These are phyloP conservation scores for Ochropacha duplaris DNA, from an alignment of 2,888 invertebrate species.

Conservation along the genomic window DNA sequence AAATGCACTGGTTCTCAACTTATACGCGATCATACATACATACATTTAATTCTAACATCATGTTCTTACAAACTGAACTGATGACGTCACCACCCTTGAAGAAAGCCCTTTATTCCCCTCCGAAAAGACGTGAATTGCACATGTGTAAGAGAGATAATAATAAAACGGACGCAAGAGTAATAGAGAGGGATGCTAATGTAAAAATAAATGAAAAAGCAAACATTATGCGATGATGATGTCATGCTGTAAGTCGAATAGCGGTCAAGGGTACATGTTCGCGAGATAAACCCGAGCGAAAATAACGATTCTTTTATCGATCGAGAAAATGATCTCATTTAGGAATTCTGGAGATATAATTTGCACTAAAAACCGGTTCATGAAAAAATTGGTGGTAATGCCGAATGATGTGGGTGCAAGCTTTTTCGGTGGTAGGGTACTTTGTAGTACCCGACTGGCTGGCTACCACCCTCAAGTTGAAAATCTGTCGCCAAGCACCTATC, in stretches of 20 bases:
- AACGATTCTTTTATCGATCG: background rate
- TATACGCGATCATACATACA: background rate
- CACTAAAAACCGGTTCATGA: too few relatives aligned
- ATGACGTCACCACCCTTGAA: constrained; percentile 17
- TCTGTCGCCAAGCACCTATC: too few relatives aligned
- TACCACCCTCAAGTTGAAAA: too few relatives aligned
- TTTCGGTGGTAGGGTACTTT: too few relatives aligned
- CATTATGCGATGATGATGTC: constrained; percentile 65
- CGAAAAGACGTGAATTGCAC: constrained; percentile 18
- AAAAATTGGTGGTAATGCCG: too few relatives aligned
- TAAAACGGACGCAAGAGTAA: constrained; percentile 19
- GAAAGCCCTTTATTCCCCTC: constrained; percentile 30
- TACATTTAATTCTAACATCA: too few relatives aligned
- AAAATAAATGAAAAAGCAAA: constrained; percentile 65
- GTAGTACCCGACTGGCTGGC: too few relatives aligned
- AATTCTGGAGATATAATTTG: too few relatives aligned
- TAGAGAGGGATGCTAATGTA: constrained; percentile 46
- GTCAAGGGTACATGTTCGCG: constrained; percentile 67
- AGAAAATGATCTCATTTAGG: background rate
- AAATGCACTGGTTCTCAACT: background rate
- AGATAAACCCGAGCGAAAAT: constrained; percentile 28
- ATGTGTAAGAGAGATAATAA: constrained; percentile 26
- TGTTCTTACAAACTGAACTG: constrained; percentile 7
- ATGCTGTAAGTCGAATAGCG: constrained; percentile 69
- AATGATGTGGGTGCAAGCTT: too few relatives aligned